A percentile compares a stretch with the other conserved stretches of the same genome.
Conservation (phyloP, 1,140 invertebrate species). For the Centruroides vittatus region DNA sequence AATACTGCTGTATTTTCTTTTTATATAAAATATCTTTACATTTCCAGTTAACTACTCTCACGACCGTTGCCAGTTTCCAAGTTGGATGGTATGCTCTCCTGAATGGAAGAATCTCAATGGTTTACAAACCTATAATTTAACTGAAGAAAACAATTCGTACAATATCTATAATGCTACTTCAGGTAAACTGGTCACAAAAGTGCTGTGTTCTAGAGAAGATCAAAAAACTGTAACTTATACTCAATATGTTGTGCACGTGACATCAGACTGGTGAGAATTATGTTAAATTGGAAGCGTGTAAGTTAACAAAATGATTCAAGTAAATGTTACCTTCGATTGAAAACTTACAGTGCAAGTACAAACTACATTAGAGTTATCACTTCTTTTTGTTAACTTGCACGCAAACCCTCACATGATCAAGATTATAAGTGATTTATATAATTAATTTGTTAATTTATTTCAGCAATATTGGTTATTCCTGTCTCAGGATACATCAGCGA, state of each 20-base stretch:
- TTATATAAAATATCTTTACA: too few relatives aligned
- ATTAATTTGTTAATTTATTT: too few relatives aligned
- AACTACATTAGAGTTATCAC: too few relatives aligned
- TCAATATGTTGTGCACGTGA: constrained; percentile 13
- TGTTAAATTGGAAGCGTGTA: too few relatives aligned
- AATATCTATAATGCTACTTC: constrained; percentile 1
- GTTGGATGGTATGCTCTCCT: constrained; percentile 8
- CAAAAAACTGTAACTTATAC: not conserved
- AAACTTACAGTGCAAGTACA: too few relatives aligned
- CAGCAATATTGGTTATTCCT: constrained; percentile 21
- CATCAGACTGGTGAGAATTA: constrained; percentile 13
- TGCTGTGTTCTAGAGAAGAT: constrained; percentile 8
- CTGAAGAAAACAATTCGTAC: constrained; percentile 6
- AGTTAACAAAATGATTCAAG: too few relatives aligned
- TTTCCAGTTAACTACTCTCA: too few relatives aligned
- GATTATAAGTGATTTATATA: too few relatives aligned
- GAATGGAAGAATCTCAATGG: constrained; percentile 15
- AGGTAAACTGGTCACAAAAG: constrained; percentile 1
- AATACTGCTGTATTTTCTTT: not conserved
- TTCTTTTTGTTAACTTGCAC: too few relatives aligned
- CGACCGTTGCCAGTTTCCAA: constrained; percentile 12
- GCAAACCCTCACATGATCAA: too few relatives aligned
- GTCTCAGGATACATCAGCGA: constrained; percentile 18
- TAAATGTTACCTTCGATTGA: too few relatives aligned
- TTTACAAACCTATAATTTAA: constrained; percentile 9